These are phyloP conservation scores for Otus scops DNA, from an alignment of 2,797 vertebrate species.

Conservation along the genomic window DNA sequence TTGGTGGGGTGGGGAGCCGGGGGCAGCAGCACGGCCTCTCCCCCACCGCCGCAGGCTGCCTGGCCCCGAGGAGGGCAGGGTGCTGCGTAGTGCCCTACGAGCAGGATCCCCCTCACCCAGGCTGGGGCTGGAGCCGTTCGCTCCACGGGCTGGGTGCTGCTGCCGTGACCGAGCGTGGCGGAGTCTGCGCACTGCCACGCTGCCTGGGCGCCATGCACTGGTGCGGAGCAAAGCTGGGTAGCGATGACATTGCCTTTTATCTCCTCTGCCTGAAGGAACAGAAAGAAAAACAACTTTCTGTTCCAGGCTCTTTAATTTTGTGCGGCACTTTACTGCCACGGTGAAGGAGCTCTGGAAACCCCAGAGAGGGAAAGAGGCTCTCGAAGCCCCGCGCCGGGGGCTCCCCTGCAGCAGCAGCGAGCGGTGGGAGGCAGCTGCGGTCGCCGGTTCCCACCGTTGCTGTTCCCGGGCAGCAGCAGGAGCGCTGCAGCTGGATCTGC, in stretches of 20 bases:
- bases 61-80: rapidly evolving
- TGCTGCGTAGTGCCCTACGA: rapidly evolving
- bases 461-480: neutral
- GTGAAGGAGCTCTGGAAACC: neutral
- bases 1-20: neutral
- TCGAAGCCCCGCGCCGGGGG: rapidly evolving
- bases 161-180: rapidly evolving
- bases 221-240: neutral
- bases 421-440: neutral
- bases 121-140: neutral
- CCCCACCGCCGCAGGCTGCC: neutral
- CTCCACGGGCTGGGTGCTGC: neutral
- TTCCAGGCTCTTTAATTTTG: neutral
- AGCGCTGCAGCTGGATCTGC: neutral
- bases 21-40: neutral
- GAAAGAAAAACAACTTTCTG: neutral
- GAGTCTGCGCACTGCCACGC: rapidly evolving
- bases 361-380: neutral
- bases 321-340: neutral
- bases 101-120: neutral
- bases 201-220: neutral
- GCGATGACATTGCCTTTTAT: neutral
- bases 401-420: neutral
- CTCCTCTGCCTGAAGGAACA: neutral
- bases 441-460: rapidly evolving